Evolutionary conservation across 1,140 invertebrate genomes (phyloP), one percentile per base, ranked within the genome.

Genomic region (Lordiphosa mommai): DNA sequence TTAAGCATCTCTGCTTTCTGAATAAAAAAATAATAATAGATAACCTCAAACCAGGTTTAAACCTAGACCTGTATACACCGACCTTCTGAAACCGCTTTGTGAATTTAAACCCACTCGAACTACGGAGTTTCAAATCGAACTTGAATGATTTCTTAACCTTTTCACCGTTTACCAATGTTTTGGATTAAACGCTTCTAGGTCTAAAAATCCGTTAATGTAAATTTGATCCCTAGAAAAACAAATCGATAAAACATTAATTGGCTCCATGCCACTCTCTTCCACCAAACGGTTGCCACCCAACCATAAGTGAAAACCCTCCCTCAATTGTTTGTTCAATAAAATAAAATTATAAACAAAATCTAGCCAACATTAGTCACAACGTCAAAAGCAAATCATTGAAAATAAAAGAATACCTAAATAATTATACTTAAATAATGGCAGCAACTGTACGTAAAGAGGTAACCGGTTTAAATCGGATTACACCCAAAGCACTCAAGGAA

Each of bases 401-500:
- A 27, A n/a, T 44, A 20, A 47, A 20, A 30, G 37, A 51, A 44
- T 41, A 36, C 9, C 10, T 27, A 5, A 30, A 44, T 40, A 38
- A 43, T 69, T 84, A 59, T 32, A 49, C 0, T 9, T 58, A 52
- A n/a, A 12, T 29, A 7, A 36, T 3, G 37, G 30, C 23, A 20
- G 14, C 37, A 33, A 20, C 20, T 14, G 8, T 52, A 0, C 69
- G 68, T 9, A 85, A 70, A 13, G 86, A 88, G 44, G 36, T 88
- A 20, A 67, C 60, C 29, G 82, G 86, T 1, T 37, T 88, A 0
- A 58, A 80, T 43, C 86, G 94, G 57, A 96, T 96, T 92, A 96
- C 94, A 0, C 93, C 95, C 72, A 91, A 93, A 52, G 91, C 91
- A 34, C 90, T 98, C 9, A 92, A 89, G 53, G 92, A 96, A 51